Evolutionary conservation across 2,113 vertebrate species (phyloP), one percentile per base, ranked within the genome.

Genomic region (Puma concolor): DNA sequence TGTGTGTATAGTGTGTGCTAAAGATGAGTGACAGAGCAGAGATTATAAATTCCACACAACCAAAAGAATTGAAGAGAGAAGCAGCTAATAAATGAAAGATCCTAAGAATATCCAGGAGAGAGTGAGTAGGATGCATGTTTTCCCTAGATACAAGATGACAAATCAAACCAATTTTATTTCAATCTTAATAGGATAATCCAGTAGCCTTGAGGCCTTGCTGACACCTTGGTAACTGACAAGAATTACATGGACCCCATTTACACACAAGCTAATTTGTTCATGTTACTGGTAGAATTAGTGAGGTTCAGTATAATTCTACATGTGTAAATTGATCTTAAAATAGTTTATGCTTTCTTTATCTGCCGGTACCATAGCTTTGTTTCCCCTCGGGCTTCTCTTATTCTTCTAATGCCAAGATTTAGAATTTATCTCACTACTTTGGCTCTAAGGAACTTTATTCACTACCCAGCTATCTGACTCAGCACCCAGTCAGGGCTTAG

Each of bases 281-380:
- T 66, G 7, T 79, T 84, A 38, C 27, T 85, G 76, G 83, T 67
- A 63, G 0, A 92, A 13, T 88, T 82, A 66, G 57, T 66, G 44
- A 93, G 21, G 25, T 77, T 71, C 33, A 21, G 3, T 92, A 63
- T 79, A 86, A 87, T 87, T 92, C 52, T 93, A 19, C 36, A 76
- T 94, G 60, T 77, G 25, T 79, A 96, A 83, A 91, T 64, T 95
- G 19, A 91, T 96, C 57, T 91, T 83, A 64, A 82, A 95, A 80
- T 60, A 17, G 9, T 79, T 64, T 71, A 44, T 94, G 71, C 36
- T 89, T 83, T 77, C 19, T 71, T 85, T 95, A 94, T 88, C 71
- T 79, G 31, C 88, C 48, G 31, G 19, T 92, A 38, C 52, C 79
- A n/a, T 31, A 94, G 17, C n/a, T 83, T 38, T 92, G 2, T 92